Conservation (phyloP, 2,797 vertebrate species). For the Lates japonicus region DNA sequence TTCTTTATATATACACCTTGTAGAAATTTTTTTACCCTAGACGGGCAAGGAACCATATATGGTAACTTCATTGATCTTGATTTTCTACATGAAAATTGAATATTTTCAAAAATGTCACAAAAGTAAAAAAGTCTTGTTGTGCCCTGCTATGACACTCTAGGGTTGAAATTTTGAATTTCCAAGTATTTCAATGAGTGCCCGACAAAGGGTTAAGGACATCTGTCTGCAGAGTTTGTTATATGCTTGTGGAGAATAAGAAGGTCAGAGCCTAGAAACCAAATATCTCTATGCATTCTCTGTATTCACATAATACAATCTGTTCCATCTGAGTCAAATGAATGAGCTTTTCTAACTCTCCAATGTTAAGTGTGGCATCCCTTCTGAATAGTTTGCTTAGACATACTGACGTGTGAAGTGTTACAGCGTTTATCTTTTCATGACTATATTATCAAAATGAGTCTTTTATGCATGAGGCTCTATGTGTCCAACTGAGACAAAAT, state of each 20-base stretch:
- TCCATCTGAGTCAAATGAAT: background rate
- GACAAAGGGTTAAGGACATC: slow-evolving; percentile 13
- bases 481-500: background rate
- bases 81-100: no score
- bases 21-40: no score
- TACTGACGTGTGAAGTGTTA: background rate
- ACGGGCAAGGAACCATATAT: no score
- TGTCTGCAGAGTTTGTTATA: slow-evolving; percentile 1
- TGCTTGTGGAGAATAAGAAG: slow-evolving; percentile 8
- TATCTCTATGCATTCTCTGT: background rate
- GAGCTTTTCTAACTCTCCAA: slow-evolving; percentile 17
- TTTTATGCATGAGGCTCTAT: background rate
- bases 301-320: slow-evolving; percentile 14
- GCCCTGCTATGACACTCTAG: no score
- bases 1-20: no score
- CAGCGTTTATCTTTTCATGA: slow-evolving; percentile 15
- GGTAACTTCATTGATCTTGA: no score
- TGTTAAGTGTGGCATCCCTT: background rate
- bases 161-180: no score
- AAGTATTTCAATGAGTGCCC: no score
- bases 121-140: no score
- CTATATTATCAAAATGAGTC: background rate
- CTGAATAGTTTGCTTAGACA: background rate
- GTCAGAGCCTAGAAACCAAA: slow-evolving; percentile 19
- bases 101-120: no score